Conservation (phyloP, 2,888 invertebrate species). For the Caenorhabditis sulstoni region DNA sequence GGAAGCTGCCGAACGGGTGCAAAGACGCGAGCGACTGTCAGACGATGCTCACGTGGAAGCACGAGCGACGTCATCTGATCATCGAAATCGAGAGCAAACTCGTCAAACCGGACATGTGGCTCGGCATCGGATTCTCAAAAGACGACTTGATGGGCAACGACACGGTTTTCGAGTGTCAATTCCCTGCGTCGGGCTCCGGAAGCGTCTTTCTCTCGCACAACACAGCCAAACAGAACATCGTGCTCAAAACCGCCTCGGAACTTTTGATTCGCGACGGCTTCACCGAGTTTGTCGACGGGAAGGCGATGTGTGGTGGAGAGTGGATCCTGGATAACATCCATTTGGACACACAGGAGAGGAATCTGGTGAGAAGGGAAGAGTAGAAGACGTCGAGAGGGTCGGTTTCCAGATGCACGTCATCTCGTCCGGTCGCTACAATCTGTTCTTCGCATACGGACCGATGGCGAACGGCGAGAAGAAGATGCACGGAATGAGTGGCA, state of each 20-base stretch:
- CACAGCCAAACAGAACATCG: conserved; percentile 56
- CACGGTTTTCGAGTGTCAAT: conserved; percentile 81
- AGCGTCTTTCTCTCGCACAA: conserved; percentile 64
- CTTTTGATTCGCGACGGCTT: conserved; percentile 64
- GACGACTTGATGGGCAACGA: conserved; percentile 80
- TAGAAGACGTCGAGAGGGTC: neutral
- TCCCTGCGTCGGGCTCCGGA: conserved; percentile 48
- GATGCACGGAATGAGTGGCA: conserved; percentile 62
- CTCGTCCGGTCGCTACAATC: conserved; percentile 58
- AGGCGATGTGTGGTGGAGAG: conserved; percentile 64
- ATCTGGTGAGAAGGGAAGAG: conserved; percentile 45
- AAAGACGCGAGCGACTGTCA: conserved; percentile 66
- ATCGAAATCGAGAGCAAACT: conserved; percentile 66
- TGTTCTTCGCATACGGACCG: conserved; percentile 63
- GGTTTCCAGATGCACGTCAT: conserved; percentile 59
- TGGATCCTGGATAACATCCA: conserved; percentile 65
- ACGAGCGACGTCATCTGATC: conserved; percentile 61
- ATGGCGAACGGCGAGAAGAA: conserved; percentile 57
- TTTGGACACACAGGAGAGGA: conserved; percentile 52
- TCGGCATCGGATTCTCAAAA: conserved; percentile 69
- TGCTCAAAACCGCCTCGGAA: conserved; percentile 58
- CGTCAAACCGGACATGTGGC: conserved; percentile 62
- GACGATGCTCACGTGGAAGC: conserved; percentile 69
- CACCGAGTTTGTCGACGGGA: conserved; percentile 58
- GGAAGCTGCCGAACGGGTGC: conserved; percentile 80